Percentiles rank a stretch among this genome's conserved stretches.
phyloP scores from a whole-genome alignment of 2,888 invertebrate genomes.

The Himalopsyche kuldschensis region DNA sequence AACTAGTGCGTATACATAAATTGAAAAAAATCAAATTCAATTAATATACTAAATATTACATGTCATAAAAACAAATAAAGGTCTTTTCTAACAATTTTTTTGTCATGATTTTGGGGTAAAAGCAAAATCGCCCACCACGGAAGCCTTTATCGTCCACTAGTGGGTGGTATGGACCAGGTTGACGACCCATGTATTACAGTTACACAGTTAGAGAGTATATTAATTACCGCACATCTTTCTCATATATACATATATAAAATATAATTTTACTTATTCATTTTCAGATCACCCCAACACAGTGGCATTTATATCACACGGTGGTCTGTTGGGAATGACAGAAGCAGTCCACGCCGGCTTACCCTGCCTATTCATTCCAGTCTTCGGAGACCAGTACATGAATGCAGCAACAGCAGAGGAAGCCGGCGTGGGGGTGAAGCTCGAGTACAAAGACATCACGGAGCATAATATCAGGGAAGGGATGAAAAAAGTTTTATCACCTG shows the following conservation, averaged over 20 bases:
- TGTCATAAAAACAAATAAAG: too few relatives aligned
- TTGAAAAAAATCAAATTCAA: too few relatives aligned
- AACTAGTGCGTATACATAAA: too few relatives aligned
- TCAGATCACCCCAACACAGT: constrained; percentile 38
- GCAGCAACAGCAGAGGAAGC: constrained; percentile 43
- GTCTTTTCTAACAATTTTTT: too few relatives aligned
- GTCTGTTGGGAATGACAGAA: constrained; percentile 35
- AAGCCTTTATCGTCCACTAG: too few relatives aligned
- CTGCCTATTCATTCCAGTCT: constrained; percentile 35
- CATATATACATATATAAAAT: background rate
- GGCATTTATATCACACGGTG: constrained; percentile 38
- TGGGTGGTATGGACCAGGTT: too few relatives aligned
- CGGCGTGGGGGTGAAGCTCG: constrained; percentile 50
- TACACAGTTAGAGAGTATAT: too few relatives aligned
- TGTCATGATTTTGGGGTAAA: too few relatives aligned
- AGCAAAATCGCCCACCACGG: too few relatives aligned
- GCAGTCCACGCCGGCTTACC: constrained; percentile 34
- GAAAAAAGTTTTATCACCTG: constrained; percentile 57
- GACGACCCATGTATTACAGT: too few relatives aligned
- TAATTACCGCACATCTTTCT: background rate
- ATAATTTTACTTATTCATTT: background rate
- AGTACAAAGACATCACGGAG: constrained; percentile 51
- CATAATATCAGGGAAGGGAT: constrained; percentile 57
- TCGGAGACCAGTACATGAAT: constrained; percentile 41
- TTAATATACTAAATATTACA: too few relatives aligned